A percentile compares a stretch with the other conserved stretches of the same genome.
phyloP scores from a whole-genome alignment of 1,140 invertebrate species.

The Apis laboriosa region DNA sequence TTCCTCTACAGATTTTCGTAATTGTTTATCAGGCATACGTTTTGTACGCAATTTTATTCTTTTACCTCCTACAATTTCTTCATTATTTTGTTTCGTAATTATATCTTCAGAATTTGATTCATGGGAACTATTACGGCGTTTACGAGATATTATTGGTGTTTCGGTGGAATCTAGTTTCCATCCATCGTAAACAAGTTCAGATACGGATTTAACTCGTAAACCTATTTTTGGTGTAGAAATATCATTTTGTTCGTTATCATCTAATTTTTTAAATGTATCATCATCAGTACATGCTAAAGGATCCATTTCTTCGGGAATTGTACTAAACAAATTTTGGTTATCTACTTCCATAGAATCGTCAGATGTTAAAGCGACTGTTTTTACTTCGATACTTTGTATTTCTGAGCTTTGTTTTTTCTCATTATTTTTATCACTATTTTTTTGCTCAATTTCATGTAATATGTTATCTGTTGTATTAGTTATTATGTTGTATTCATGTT shows the following conservation, averaged over 20 bases:
- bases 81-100: constrained; percentile 28
- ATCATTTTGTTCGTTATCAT: background rate
- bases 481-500: constrained; percentile 21
- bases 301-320: constrained; percentile 68
- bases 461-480: background rate
- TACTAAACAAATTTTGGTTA: constrained; percentile 70
- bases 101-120: constrained; percentile 73
- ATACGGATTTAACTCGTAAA: constrained; percentile 74
- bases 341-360: constrained; percentile 74
- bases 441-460: constrained; percentile 3
- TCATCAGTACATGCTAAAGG: constrained; percentile 68
- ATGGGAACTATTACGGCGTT: constrained; percentile 73
- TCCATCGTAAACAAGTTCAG: constrained; percentile 71
- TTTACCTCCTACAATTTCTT: constrained; percentile 77
- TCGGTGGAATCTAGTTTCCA: constrained; percentile 73
- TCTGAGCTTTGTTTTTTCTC: constrained; percentile 48
- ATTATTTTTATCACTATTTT: background rate
- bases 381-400: constrained; percentile 59
- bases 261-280: constrained; percentile 52
- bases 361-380: constrained; percentile 47
- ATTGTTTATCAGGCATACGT: constrained; percentile 78
- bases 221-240: constrained; percentile 61
- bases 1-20: constrained; percentile 83
- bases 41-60: constrained; percentile 81
- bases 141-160: constrained; percentile 67